A percentile compares a stretch with the other conserved stretches of the same genome.
These are phyloP conservation scores for Anastrepha ludens DNA, from an alignment of 1,140 invertebrate species.

Conservation along the genomic window DNA sequence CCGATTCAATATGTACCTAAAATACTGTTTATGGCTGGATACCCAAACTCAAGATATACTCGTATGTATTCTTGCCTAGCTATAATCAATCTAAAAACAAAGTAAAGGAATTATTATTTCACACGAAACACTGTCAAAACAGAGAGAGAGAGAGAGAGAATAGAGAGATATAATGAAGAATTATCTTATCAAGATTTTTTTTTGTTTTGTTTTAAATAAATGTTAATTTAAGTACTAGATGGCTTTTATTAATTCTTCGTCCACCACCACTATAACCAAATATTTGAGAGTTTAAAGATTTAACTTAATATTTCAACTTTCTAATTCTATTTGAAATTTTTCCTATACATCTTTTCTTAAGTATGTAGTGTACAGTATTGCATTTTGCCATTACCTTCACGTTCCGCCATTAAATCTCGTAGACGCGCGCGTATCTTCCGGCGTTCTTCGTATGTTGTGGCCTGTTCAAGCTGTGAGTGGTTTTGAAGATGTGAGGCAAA, in stretches of 20 bases:
- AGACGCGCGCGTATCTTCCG: slow-evolving; percentile 86
- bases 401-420: slow-evolving; percentile 84
- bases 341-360: slow-evolving; percentile 21
- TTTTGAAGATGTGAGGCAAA: not conserved
- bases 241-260: not conserved
- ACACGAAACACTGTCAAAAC: not conserved
- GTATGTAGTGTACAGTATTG: not conserved
- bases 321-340: not conserved
- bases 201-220: not conserved
- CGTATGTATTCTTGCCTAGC: slow-evolving; percentile 25
- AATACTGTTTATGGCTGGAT: slow-evolving; percentile 49
- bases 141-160: not conserved
- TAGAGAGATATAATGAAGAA: too few species aligned
- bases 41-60: slow-evolving; percentile 30
- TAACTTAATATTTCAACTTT: not conserved
- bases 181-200: too few species aligned
- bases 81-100: slow-evolving; percentile 52
- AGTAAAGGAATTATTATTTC: slow-evolving; percentile 36
- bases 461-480: slow-evolving; percentile 84
- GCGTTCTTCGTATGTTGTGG: slow-evolving; percentile 89
- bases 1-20: slow-evolving; percentile 44
- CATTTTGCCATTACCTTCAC: slow-evolving; percentile 78
- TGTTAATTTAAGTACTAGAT: not conserved
- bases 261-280: slow-evolving; percentile 13
- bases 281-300: not conserved